phyloP scores from a whole-genome alignment of 1,140 invertebrate species.

The Plodia interpunctella region DNA sequence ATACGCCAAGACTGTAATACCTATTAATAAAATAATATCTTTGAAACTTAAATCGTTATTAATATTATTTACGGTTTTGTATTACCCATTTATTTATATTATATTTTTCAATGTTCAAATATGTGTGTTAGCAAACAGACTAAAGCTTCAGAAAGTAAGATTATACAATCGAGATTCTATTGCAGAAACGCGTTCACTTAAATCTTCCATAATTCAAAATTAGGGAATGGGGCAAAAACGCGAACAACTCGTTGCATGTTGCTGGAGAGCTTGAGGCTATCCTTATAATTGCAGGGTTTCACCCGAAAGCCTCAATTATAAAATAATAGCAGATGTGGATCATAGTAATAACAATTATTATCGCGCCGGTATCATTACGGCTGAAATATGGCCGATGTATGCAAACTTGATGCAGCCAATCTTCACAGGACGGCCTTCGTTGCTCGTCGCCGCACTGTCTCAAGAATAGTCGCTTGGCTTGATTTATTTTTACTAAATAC shows the following conservation, averaged over 20 bases:
- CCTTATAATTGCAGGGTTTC: conserved; percentile 74
- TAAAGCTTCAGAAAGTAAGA: not conserved
- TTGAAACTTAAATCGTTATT: too few species aligned
- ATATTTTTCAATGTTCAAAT: too few species aligned
- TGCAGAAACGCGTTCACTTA: conserved; percentile 24
- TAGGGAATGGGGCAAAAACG: conserved; percentile 59
- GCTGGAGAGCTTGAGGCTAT: conserved; percentile 61
- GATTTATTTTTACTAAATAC: not conserved
- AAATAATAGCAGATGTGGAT: conserved; percentile 76
- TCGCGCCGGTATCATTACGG: conserved; percentile 70
- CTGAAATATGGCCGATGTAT: conserved; percentile 71
- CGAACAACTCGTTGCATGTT: conserved; percentile 62
- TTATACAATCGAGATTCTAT: not conserved
- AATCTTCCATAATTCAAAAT: conserved; percentile 41
- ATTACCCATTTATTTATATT: too few species aligned
- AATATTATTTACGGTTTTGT: too few species aligned
- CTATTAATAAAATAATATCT: too few species aligned
- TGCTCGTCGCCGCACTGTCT: not conserved
- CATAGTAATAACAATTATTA: conserved; percentile 77
- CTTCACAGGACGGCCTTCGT: not conserved
- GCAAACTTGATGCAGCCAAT: conserved; percentile 42
- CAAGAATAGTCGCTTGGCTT: not conserved
- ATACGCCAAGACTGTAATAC: too few species aligned
- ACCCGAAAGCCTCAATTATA: conserved; percentile 75
- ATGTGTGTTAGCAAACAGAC: too few species aligned